Evolutionary conservation across 2,888 invertebrate genomes (phyloP).

Genomic region (Xestia sexstrigata): DNA sequence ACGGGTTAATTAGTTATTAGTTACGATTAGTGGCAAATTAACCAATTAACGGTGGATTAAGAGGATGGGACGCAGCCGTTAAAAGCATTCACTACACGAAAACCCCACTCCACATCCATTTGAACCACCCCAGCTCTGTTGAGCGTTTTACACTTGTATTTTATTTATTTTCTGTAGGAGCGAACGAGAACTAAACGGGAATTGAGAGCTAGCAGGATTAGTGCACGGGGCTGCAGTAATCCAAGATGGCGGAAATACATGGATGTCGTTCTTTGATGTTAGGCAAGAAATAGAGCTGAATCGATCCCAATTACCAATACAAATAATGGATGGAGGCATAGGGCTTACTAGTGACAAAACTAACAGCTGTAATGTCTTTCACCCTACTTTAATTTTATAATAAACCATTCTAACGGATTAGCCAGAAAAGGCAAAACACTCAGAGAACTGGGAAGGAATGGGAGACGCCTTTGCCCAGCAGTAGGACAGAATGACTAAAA

Average conservation of each 20-base stretch:
- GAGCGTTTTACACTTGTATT: constrained; percentile 19
- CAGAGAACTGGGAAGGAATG: too few relatives aligned
- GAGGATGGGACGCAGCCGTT: constrained; percentile 2
- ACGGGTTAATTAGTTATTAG: constrained; percentile 15
- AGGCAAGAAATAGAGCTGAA: background rate
- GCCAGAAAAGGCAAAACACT: too few relatives aligned
- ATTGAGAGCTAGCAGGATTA: constrained; percentile 5
- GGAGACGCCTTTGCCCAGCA: too few relatives aligned
- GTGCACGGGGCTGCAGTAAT: background rate
- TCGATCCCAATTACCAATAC: background rate
- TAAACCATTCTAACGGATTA: background rate
- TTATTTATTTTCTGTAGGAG: constrained; percentile 15
- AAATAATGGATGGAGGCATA: background rate
- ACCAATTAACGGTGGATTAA: constrained; percentile 21
- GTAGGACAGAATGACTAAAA: too few relatives aligned
- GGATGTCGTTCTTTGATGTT: too few relatives aligned
- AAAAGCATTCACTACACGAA: constrained; percentile 29
- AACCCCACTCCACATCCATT: constrained; percentile 16
- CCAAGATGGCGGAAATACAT: background rate
- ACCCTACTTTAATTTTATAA: background rate
- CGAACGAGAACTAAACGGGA: background rate
- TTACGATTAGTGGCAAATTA: constrained; percentile 16
- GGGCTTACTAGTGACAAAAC: background rate
- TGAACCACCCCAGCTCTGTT: background rate
- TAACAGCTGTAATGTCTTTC: background rate